Base-by-base conservation (phyloP, 1,140 invertebrate genomes). In the Hermetia illucens region DNA sequence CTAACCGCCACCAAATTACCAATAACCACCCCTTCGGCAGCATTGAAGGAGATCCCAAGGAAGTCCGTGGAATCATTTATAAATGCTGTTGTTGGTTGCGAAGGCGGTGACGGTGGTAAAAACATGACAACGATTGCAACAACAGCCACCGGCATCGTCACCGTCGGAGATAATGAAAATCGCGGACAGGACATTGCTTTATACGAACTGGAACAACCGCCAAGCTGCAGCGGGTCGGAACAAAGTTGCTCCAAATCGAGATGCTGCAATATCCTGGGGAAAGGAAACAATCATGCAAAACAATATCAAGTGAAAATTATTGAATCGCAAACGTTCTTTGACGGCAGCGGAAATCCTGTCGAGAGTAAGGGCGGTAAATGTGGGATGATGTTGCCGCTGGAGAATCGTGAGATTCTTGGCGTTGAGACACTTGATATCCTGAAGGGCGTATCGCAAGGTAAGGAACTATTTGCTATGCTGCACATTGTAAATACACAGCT, bases 351-450 rank as follows among this genome's bases (percentile, higher is more conserved):
- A 31, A 38, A n/a, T n/a, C n/a, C n/a, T n/a, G n/a, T n/a, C n/a
- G 36, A 46, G 49, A 15, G 39, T 52, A 2, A 43, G 55, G 2
- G 44, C 44, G 15, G 20, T 55, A 27, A 32, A 39, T 29, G 21
- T 21, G 5, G 12, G n/a, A n/a, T n/a, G 19, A 3, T 34, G n/a
- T 34, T 10, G 12, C 32, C 9, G 32, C 32, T 18, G 17, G 38
- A 25, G 12, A 34, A 20, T 27, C 25, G 24, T 5, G 54, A 60
- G 17, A 58, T 51, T 22, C 46, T 59, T 34, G 57, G 54, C 36
- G 50, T 58, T 1, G 50, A 55, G 34, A 55, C 53, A 9, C 46
- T 60, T 21, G 57, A 60, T 36, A 60, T 60, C 30, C 43, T 60
- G 13, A 56, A 60, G 22, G 56, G 54, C 21, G 48, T 60, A 30